These are phyloP conservation scores for Hippocampus guttulatus DNA, from an alignment of 2,113 vertebrate species.

Conservation along the genomic window DNA sequence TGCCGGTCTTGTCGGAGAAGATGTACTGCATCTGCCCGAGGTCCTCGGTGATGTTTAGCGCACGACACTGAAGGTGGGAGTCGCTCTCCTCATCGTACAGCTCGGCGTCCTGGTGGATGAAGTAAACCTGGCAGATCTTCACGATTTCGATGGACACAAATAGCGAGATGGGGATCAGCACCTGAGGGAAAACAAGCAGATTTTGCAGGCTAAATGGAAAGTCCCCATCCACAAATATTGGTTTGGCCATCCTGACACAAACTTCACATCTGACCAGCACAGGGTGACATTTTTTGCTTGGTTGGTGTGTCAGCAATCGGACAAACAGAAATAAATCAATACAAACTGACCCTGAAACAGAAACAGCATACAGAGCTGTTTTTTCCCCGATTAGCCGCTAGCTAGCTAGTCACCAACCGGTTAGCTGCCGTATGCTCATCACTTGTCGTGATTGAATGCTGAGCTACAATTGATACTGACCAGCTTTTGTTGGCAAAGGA, in stretches of 20 bases:
- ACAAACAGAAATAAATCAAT: not conserved
- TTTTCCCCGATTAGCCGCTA: no score
- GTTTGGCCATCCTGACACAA: constrained; percentile 1
- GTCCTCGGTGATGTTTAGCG: constrained; percentile 96
- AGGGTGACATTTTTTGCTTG: not conserved
- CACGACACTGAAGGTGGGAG: constrained; percentile 88
- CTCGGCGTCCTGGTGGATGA: constrained; percentile 93
- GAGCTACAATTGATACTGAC: no score
- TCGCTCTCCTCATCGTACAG: constrained; percentile 96
- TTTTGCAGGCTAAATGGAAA: not conserved
- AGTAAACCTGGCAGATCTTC: constrained; percentile 95
- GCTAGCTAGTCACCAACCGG: not conserved
- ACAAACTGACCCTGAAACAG: not conserved
- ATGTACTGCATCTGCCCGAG: constrained; percentile 96
- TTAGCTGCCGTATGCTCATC: no score
- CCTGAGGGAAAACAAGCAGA: constrained; percentile 61
- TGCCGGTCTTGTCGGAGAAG: constrained; percentile 98
- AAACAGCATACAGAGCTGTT: not conserved
- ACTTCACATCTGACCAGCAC: not conserved
- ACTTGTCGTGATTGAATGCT: no score
- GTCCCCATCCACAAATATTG: constrained; percentile 11
- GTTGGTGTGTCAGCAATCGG: not conserved
- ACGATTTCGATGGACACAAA: constrained; percentile 98
- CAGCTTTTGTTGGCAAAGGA: no score
- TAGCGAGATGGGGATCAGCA: constrained; percentile 94